Base-by-base conservation (phyloP, 2,888 invertebrate species). In the Vesta saturnalis region DNA sequence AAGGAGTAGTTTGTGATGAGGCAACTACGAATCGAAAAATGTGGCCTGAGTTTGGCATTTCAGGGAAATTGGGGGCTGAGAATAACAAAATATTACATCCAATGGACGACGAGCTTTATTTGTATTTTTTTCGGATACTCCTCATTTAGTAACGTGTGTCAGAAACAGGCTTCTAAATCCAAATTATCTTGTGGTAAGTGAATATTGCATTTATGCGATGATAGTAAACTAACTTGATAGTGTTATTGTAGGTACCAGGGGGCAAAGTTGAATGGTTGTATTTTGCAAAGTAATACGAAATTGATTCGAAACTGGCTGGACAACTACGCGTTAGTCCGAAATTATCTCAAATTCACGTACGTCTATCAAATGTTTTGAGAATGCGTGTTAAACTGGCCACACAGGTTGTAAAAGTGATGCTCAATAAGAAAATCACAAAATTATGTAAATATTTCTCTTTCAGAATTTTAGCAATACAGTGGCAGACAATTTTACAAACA, bases 101-200 rank as follows among this genome's bases (percentile, higher is more conserved):
- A 12, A 59, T 57, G 16, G 70, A 71, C 16, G 30, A 60, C n/a
- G 22, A 60, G 4, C 63, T 66, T 57, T 47, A 57, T 15, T 22
- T 73, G 12, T 65, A 67, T 47, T 69, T 71, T 64, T 73, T 68
- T 73, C 72, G 1, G 69, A 72, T 64, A 65, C 69, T 35, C 70
- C 69, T 10, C 69, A 69, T 18, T 14, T 68, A n/a, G 56, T 67
- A 10, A 69, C 67, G 62, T 60, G 61, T 39, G 39, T 67, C 12
- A 21, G 66, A 49, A 69, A 60, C 58, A 52, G 52, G 22, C 1
- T 67, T 14, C 16, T 18, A 21, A 23, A 39, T 35, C 14, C 1
- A 64, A 22, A 21, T 35, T 49, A 52, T 10, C n/a, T 67, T 35
- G 21, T 16, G 39, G 62, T 62, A 62, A 14, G 21, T 15, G 6